These are phyloP conservation scores for Nasonovia ribisnigri DNA, from an alignment of 2,888 invertebrate genomes.

Conservation along the genomic window DNA sequence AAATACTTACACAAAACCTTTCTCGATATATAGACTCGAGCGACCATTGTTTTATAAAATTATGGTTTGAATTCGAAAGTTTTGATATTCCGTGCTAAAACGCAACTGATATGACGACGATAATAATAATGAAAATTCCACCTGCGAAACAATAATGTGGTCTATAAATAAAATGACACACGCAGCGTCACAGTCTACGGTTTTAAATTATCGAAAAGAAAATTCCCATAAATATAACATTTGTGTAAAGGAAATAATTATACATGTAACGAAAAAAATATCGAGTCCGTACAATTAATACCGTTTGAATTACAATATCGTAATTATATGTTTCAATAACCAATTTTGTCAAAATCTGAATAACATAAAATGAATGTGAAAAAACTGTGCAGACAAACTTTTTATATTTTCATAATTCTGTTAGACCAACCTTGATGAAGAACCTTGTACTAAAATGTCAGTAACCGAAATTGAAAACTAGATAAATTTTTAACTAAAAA, in stretches of 20 bases:
- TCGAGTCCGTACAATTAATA: not conserved
- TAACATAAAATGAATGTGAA: not conserved
- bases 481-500: not conserved
- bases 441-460: not conserved
- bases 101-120: not conserved
- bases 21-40: not conserved
- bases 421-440: not conserved
- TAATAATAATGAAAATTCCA: not conserved
- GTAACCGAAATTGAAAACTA: not conserved
- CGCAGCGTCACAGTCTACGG: not conserved
- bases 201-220: not conserved
- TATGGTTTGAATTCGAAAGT: conserved; percentile 5
- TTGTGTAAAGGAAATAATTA: not conserved
- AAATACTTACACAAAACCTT: conserved; percentile 22
- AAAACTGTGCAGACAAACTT: not conserved
- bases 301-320: not conserved
- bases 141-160: not conserved
- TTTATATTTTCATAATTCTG: not conserved
- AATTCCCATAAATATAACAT: not conserved
- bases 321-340: not conserved
- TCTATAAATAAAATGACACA: not conserved
- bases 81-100: not conserved
- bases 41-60: not conserved
- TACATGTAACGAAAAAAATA: not conserved
- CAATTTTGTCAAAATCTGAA: not conserved